Evolutionary conservation across 2,888 invertebrate species (phyloP).

Genomic region (Flabesymbios commensalis): DNA sequence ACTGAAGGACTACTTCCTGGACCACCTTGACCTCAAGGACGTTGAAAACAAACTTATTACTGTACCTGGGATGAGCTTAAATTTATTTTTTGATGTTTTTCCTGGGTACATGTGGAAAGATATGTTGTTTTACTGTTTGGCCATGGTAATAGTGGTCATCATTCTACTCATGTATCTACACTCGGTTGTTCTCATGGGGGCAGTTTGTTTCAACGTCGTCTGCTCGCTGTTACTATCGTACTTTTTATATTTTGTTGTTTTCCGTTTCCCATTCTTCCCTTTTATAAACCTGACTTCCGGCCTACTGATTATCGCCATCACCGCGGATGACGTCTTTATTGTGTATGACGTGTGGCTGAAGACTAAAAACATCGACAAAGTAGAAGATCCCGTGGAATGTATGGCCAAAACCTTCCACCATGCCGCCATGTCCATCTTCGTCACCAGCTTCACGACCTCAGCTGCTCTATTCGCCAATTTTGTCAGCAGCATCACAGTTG

Average conservation of each 20-base stretch:
- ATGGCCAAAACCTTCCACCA: conserved; percentile 76
- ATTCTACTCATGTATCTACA: conserved; percentile 85
- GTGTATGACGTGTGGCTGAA: conserved; percentile 80
- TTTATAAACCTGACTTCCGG: conserved; percentile 95
- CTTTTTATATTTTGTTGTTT: conserved; percentile 84
- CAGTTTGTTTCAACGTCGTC: conserved; percentile 80
- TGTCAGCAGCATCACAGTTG: conserved; percentile 89
- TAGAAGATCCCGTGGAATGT: conserved; percentile 67
- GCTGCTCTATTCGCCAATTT: conserved; percentile 91
- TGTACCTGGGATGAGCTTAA: conserved; percentile 83
- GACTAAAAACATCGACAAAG: conserved; percentile 68
- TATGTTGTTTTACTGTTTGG: conserved; percentile 78
- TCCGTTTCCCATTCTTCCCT: conserved; percentile 87
- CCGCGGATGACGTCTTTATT: conserved; percentile 93
- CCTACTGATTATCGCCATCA: conserved; percentile 80
- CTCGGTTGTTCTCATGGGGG: conserved; percentile 81
- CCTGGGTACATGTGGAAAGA: conserved; percentile 81
- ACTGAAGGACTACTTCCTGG: conserved; percentile 74
- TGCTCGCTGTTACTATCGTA: conserved; percentile 89
- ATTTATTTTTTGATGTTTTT: conserved; percentile 83
- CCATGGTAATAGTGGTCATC: conserved; percentile 76
- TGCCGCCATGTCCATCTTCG: conserved; percentile 86
- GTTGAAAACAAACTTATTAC: conserved; percentile 60
- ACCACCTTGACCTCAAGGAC: conserved; percentile 58
- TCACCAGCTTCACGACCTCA: conserved; percentile 91